Conservation (phyloP, 2,888 invertebrate species). For the Drosophila longiperda region DNA sequence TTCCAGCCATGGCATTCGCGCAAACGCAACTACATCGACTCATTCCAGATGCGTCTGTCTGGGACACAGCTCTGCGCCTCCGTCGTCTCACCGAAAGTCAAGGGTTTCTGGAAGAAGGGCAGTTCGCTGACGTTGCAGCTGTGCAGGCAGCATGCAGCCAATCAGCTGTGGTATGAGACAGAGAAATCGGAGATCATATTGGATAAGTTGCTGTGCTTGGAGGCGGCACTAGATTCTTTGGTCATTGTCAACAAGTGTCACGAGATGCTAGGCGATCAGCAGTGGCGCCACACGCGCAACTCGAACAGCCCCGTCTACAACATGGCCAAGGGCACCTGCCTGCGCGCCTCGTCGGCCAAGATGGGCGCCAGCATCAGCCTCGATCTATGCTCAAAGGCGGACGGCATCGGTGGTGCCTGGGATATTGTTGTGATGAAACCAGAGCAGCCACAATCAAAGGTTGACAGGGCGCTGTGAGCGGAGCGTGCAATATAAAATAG, state of each 20-base stretch:
- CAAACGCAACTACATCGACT: conserved; percentile 90
- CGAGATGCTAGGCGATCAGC: conserved; percentile 95
- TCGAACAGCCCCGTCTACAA: conserved; percentile 92
- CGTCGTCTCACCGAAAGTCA: conserved; percentile 85
- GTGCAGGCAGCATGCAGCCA: conserved; percentile 88
- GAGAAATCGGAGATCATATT: conserved; percentile 93
- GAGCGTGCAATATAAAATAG: conserved; percentile 42
- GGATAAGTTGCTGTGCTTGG: conserved; percentile 93
- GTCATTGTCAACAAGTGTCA: conserved; percentile 96
- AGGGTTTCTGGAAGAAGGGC: conserved; percentile 89
- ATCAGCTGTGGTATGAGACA: conserved; percentile 91
- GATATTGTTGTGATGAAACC: conserved; percentile 53
- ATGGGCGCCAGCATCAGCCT: conserved; percentile 86
- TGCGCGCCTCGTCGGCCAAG: conserved; percentile 86
- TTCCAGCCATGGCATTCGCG: conserved; percentile 94
- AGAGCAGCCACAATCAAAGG: conserved; percentile 29
- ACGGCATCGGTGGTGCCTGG: conserved; percentile 76
- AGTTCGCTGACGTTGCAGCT: conserved; percentile 88
- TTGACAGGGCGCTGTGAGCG: conserved; percentile 52
- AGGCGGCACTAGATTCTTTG: conserved; percentile 87
- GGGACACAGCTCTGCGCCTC: conserved; percentile 92
- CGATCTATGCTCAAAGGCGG: conserved; percentile 87
- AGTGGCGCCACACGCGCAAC: conserved; percentile 93
- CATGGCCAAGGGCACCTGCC: conserved; percentile 93
- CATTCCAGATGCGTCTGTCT: conserved; percentile 90